Conservation (phyloP, 2,113 vertebrate genomes). For the Lepisosteus osseus region DNA sequence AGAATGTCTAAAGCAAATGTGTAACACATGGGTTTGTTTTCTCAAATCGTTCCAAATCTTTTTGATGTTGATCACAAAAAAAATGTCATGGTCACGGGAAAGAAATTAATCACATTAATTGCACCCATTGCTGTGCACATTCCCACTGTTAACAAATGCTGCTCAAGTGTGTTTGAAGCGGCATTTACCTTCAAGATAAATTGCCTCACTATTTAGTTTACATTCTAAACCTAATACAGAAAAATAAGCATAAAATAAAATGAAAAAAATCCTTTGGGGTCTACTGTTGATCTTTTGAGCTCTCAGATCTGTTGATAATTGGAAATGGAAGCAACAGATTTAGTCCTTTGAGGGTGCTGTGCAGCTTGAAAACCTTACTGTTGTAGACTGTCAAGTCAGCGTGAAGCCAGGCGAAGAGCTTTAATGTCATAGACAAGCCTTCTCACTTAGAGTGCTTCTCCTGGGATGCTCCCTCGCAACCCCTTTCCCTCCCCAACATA, state of each 20-base stretch:
- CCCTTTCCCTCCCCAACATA: neutral
- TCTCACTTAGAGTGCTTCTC: constrained; percentile 20
- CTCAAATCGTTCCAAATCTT: too few species aligned
- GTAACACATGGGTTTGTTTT: too few species aligned
- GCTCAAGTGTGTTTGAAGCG: neutral
- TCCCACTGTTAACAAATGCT: too few species aligned
- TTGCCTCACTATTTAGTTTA: constrained; percentile 26
- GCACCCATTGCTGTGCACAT: too few species aligned
- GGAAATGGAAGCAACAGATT: constrained; percentile 1
- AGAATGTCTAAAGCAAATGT: too few species aligned
- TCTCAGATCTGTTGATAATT: constrained; percentile 22
- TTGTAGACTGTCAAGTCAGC: constrained; percentile 6
- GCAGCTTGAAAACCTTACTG: neutral
- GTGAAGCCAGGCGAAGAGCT: neutral
- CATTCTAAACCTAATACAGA: neutral
- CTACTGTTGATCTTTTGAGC: constrained; percentile 7
- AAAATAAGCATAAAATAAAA: too few species aligned
- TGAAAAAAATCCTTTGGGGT: neutral
- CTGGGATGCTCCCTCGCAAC: neutral
- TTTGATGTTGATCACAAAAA: too few species aligned
- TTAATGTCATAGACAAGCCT: constrained; percentile 16
- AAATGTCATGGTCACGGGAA: too few species aligned
- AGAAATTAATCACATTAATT: too few species aligned
- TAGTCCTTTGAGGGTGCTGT: neutral
- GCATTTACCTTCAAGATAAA: constrained; percentile 33